Evolutionary conservation across 2,797 vertebrate species (phyloP).

Genomic region (Pipistrellus pipistrellus): DNA sequence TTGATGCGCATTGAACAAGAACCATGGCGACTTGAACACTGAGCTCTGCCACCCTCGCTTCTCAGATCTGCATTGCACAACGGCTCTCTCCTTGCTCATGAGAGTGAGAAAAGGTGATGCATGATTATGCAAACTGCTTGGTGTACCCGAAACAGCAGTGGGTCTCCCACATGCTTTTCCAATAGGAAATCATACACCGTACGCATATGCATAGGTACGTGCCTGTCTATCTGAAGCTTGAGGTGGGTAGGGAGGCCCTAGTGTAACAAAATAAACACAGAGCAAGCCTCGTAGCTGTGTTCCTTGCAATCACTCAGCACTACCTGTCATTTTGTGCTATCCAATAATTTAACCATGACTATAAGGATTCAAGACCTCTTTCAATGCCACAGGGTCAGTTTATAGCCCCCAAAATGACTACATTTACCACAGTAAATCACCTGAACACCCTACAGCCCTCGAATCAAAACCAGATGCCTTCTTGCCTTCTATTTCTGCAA

Average conservation of each 20-base stretch:
- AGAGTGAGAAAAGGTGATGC: background rate
- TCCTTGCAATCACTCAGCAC: background rate
- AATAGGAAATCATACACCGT: background rate
- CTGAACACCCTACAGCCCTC: background rate
- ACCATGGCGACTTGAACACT: background rate
- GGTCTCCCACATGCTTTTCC: background rate
- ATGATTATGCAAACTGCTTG: background rate
- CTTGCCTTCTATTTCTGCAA: slow-evolving; percentile 44
- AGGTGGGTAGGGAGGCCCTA: background rate
- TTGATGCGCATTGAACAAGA: background rate
- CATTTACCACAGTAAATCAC: slow-evolving; percentile 25
- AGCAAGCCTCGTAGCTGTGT: background rate
- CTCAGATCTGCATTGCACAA: background rate
- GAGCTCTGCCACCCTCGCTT: background rate
- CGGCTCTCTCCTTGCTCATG: background rate
- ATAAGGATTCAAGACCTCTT: slow-evolving; percentile 38
- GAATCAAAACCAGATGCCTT: slow-evolving; percentile 19
- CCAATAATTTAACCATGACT: slow-evolving; percentile 40
- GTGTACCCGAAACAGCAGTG: background rate
- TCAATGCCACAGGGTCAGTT: slow-evolving; percentile 1
- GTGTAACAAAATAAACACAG: background rate
- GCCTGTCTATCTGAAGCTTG: background rate
- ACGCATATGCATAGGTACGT: background rate
- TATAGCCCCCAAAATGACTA: slow-evolving; percentile 19
- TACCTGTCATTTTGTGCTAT: background rate